Percentiles rank a stretch among this genome's conserved stretches.
phyloP scores from a whole-genome alignment of 2,888 invertebrate species.

The Cheilosia grossa region DNA sequence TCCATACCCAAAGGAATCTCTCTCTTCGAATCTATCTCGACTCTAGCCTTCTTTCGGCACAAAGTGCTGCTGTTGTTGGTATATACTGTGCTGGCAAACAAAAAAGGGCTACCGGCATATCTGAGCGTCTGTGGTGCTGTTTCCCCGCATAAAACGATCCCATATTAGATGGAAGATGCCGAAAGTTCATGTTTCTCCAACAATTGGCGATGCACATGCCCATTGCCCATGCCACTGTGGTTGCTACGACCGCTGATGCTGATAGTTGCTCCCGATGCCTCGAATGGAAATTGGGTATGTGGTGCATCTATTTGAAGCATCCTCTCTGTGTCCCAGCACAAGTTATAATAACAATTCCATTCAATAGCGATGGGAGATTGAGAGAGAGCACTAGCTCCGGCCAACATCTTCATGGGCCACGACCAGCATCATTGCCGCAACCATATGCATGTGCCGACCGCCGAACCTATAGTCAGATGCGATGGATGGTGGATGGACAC shows the following conservation, averaged over 20 bases:
- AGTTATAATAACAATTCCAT: conserved; percentile 70
- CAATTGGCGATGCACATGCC: conserved; percentile 52
- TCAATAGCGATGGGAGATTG: conserved; percentile 52
- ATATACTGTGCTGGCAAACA: conserved; percentile 25
- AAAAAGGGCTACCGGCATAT: conserved; percentile 73
- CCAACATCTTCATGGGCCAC: conserved; percentile 61
- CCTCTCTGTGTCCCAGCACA: conserved; percentile 31
- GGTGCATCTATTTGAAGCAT: conserved; percentile 59
- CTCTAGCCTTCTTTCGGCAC: conserved; percentile 29
- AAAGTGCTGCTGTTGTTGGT: conserved; percentile 19
- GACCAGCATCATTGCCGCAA: conserved; percentile 49
- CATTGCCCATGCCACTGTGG: conserved; percentile 20
- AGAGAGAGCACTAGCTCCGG: conserved; percentile 37
- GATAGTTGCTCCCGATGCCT: conserved; percentile 55
- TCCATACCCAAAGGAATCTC: conserved; percentile 72
- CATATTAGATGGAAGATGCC: conserved; percentile 70
- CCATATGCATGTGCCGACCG: conserved; percentile 53
- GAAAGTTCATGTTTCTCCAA: conserved; percentile 69
- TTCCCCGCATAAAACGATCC: conserved; percentile 62
- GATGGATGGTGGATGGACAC: conserved; percentile 49
- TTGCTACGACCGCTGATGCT: conserved; percentile 9
- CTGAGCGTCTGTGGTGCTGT: conserved; percentile 59
- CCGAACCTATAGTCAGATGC: conserved; percentile 16
- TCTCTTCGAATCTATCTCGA: conserved; percentile 62
- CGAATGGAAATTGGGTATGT: conserved; percentile 72